A percentile compares a stretch with the other conserved stretches of the same genome.
Conservation (phyloP, 2,797 vertebrate genomes). For the Poeciliopsis infans region DNA sequence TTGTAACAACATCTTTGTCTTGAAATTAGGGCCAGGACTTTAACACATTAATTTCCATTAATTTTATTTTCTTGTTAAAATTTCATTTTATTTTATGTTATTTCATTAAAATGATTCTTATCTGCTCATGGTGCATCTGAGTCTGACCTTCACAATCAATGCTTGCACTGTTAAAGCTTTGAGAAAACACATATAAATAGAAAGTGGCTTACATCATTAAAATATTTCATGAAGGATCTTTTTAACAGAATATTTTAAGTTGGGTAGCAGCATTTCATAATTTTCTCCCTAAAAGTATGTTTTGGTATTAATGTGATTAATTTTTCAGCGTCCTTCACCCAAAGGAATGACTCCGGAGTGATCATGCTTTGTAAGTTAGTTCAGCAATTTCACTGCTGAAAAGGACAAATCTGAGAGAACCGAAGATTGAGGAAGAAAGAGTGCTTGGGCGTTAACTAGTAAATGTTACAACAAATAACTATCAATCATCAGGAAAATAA, state of each 20-base stretch:
- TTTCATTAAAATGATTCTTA: neutral
- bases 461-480: neutral
- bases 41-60: too few relatives aligned
- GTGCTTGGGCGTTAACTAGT: neutral
- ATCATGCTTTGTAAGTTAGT: neutral
- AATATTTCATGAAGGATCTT: neutral
- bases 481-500: neutral
- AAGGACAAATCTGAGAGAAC: neutral
- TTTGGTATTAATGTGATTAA: neutral
- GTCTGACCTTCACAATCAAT: neutral
- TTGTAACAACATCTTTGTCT: neutral
- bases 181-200: neutral
- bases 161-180: neutral
- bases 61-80: too few relatives aligned
- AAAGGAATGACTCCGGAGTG: neutral
- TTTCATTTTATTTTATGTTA: too few relatives aligned
- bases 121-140: neutral
- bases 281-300: neutral
- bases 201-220: neutral
- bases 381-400: too few relatives aligned
- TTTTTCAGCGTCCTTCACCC: neutral
- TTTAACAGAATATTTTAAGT: neutral
- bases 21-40: neutral
- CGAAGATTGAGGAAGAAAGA: neutral
- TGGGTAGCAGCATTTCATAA: neutral